Evolutionary conservation across 2,797 vertebrate genomes (phyloP).

Genomic region (Oryzias sinensis): DNA sequence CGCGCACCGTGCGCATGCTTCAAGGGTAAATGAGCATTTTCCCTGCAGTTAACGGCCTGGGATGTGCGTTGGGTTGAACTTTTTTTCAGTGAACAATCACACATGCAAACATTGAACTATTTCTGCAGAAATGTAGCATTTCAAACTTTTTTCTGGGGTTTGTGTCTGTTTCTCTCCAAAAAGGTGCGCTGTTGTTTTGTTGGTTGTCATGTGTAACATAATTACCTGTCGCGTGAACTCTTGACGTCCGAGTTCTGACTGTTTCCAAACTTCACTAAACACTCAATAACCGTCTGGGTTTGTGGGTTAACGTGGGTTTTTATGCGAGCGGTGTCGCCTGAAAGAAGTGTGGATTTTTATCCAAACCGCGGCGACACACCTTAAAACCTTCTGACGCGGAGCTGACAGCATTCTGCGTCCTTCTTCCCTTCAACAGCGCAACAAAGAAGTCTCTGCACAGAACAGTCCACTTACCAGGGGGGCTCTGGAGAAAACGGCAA

Average conservation of each 20-base stretch:
- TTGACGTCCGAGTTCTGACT: neutral
- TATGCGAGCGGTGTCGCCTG: neutral
- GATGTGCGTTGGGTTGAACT: neutral
- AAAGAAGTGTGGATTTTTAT: too few species aligned
- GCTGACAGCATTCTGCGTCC: too few species aligned
- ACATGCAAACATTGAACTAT: too few species aligned
- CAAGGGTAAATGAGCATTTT: conserved; percentile 4
- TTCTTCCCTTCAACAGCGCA: too few species aligned
- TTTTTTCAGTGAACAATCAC: too few species aligned
- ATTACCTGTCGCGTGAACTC: neutral
- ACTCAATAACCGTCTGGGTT: neutral
- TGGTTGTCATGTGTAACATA: neutral
- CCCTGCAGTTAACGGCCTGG: neutral
- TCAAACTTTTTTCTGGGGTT: neutral
- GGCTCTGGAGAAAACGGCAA: too few species aligned
- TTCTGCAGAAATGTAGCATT: too few species aligned
- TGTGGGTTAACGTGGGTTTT: neutral
- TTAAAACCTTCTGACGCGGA: too few species aligned
- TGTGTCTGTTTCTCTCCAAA: neutral
- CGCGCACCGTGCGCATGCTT: neutral
- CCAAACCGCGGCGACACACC: too few species aligned
- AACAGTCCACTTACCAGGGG: too few species aligned
- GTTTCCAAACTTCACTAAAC: neutral
- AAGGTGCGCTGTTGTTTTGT: neutral
- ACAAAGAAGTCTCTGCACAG: too few species aligned